These are phyloP conservation scores for Magallana gigas DNA, from an alignment of 1,140 invertebrate species.

Conservation along the genomic window DNA sequence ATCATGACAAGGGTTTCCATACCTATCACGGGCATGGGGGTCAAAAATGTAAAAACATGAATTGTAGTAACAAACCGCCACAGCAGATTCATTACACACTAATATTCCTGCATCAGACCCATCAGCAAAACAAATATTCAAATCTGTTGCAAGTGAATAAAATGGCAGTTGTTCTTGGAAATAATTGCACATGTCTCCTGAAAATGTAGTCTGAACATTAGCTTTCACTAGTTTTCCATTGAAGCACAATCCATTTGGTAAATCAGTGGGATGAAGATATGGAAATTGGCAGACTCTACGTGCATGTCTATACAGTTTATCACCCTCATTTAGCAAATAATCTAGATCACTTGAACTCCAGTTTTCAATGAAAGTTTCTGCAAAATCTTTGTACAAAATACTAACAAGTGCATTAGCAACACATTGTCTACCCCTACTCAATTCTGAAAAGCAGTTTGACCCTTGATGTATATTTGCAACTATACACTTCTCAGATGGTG, in stretches of 20 bases:
- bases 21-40: neutral
- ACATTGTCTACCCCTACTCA: neutral
- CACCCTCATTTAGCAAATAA: neutral
- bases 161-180: neutral
- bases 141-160: neutral
- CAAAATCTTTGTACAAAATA: neutral
- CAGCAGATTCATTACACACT: neutral
- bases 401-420: neutral
- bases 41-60: neutral
- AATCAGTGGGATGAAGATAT: neutral
- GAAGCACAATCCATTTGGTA: neutral
- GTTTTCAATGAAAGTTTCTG: neutral
- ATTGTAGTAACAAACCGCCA: neutral
- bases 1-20: neutral
- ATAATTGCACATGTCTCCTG: neutral
- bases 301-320: constrained; percentile 10
- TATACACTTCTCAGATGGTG: neutral
- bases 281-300: neutral
- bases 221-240: neutral
- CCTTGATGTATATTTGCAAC: constrained; percentile 2
- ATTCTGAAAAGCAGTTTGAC: neutral
- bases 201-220: neutral
- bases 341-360: neutral
- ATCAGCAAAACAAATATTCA: neutral
- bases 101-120: neutral